Evolutionary conservation across 2,888 invertebrate genomes (phyloP).

Genomic region (Lordiphosa fenestrarum): DNA sequence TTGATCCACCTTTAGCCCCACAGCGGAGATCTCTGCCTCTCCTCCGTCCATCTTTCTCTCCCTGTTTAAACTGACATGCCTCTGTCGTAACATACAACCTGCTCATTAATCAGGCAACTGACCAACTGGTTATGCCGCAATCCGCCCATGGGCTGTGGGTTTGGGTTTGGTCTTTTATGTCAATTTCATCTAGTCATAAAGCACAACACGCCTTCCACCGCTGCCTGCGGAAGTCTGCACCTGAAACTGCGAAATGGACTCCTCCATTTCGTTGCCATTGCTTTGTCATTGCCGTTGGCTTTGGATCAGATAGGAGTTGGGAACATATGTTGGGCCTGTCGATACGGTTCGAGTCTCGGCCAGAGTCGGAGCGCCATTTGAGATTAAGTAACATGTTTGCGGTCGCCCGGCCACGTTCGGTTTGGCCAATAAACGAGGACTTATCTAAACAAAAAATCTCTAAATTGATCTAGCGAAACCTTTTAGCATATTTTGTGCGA

Average conservation of each 20-base stretch:
- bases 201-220: constrained; percentile 5
- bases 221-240: constrained; percentile 42
- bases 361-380: constrained; percentile 62
- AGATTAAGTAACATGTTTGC: constrained; percentile 71
- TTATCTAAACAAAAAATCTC: constrained; percentile 73
- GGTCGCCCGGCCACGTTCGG: constrained; percentile 23
- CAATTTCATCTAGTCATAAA: constrained; percentile 40
- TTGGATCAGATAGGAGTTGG: constrained; percentile 58
- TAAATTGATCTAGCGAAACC: constrained; percentile 75
- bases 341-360: constrained; percentile 36
- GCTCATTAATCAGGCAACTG: constrained; percentile 39
- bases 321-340: constrained; percentile 68
- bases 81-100: constrained; percentile 64
- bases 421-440: constrained; percentile 68
- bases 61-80: constrained; percentile 64
- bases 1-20: constrained; percentile 6
- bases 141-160: constrained; percentile 2
- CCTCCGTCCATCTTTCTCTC: neutral
- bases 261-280: constrained; percentile 31
- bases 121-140: constrained; percentile 38
- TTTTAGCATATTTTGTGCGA: constrained; percentile 76
- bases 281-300: constrained; percentile 64
- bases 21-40: constrained; percentile 14
- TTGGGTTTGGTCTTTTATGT: constrained; percentile 49
- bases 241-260: constrained; percentile 20